Conservation (phyloP, 2,797 vertebrate species). For the Geotrypetes seraphini region DNA sequence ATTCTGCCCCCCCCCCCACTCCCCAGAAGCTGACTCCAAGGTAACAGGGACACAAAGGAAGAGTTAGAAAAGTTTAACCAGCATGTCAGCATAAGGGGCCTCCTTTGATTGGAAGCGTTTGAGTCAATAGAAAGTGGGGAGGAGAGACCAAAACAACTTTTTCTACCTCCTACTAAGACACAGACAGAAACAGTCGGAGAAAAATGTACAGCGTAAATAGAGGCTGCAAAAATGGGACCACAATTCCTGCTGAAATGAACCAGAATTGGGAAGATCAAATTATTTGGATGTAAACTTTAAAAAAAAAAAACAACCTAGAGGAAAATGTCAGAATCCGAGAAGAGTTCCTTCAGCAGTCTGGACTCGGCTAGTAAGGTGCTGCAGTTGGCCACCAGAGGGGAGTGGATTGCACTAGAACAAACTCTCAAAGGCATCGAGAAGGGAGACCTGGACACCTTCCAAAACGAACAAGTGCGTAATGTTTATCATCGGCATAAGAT, state of each 20-base stretch:
- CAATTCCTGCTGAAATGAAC: neutral
- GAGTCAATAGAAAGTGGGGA: neutral
- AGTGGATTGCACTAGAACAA: constrained; percentile 24
- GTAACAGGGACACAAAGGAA: constrained; percentile 34
- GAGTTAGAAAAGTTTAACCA: constrained; percentile 23
- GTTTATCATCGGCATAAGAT: too few relatives aligned
- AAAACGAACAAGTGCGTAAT: constrained; percentile 16
- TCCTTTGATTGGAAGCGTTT: neutral
- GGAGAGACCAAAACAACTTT: neutral
- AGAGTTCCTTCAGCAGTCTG: constrained; percentile 1
- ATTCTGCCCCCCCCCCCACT: neutral
- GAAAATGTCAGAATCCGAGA: constrained; percentile 8
- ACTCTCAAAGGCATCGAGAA: constrained; percentile 27
- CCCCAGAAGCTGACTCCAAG: constrained; percentile 14
- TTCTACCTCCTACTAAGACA: constrained; percentile 5
- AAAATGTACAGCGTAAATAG: too few relatives aligned
- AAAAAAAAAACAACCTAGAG: too few relatives aligned
- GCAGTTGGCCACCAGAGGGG: constrained; percentile 23
- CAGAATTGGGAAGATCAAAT: neutral
- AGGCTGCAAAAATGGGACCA: too few relatives aligned
- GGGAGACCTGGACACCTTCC: constrained; percentile 6
- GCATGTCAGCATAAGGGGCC: neutral
- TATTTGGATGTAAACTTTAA: too few relatives aligned
- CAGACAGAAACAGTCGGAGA: neutral
- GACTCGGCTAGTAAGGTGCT: constrained; percentile 11